Conservation (phyloP, 2,888 invertebrate species). For the Trichopoda pennipes region DNA sequence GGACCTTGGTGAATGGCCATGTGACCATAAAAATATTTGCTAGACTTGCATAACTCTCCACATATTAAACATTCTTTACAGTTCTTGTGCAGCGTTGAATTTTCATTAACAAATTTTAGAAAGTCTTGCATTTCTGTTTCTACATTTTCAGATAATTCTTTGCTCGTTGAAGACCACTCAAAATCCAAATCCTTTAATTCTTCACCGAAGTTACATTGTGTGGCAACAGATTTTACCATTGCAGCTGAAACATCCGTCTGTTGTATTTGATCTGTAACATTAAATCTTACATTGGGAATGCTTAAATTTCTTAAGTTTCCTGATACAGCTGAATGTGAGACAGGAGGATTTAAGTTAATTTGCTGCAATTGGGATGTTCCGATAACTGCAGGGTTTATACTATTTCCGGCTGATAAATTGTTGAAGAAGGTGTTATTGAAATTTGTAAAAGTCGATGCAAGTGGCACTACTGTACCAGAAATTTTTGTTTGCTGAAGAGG, state of each 20-base stretch:
- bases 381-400: neutral
- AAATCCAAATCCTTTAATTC: slow-evolving; percentile 15
- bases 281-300: neutral
- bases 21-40: slow-evolving; percentile 68
- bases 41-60: slow-evolving; percentile 71
- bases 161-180: neutral
- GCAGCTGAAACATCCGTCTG: slow-evolving; percentile 46
- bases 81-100: slow-evolving; percentile 70
- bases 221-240: slow-evolving; percentile 57
- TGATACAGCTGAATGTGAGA: neutral
- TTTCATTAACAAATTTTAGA: slow-evolving; percentile 66
- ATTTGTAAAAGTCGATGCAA: neutral
- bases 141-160: neutral
- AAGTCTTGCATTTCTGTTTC: slow-evolving; percentile 55
- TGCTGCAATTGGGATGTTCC: neutral
- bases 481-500: neutral
- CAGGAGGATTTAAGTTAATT: neutral
- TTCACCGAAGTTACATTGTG: slow-evolving; percentile 71
- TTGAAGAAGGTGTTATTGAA: neutral
- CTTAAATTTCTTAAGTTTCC: neutral
- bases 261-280: slow-evolving; percentile 51
- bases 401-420: neutral
- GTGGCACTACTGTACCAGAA: neutral
- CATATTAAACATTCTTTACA: slow-evolving; percentile 73
- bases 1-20: slow-evolving; percentile 73